Percentiles rank a stretch among this genome's conserved stretches.
These are phyloP conservation scores for Brachyalestes nurse DNA, from an alignment of 2,797 vertebrate species.

Conservation along the genomic window DNA sequence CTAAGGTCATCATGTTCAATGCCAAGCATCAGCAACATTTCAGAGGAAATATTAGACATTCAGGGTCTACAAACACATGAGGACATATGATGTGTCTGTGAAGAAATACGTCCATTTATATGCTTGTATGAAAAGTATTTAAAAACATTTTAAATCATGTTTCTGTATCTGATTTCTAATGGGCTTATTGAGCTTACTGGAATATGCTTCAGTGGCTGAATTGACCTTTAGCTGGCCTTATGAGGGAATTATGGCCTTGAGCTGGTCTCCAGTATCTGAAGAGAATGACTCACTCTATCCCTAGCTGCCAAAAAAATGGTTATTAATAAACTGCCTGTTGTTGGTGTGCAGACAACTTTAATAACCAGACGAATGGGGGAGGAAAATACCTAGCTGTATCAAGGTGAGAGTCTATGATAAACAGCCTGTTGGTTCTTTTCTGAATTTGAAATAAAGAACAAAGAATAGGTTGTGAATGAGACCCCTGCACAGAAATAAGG, in stretches of 20 bases:
- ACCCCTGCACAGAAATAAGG: conserved; percentile 14
- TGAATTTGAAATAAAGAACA: neutral
- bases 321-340: conserved; percentile 81
- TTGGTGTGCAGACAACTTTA: conserved; percentile 69
- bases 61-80: too few species aligned
- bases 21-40: too few species aligned
- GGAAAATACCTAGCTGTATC: conserved; percentile 14
- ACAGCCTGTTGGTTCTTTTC: neutral
- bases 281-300: conserved; percentile 70
- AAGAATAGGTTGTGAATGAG: neutral
- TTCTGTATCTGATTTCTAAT: neutral
- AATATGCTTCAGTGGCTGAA: conserved; percentile 5
- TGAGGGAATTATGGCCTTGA: conserved; percentile 42
- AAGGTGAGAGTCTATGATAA: neutral
- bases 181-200: neutral
- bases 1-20: too few species aligned
- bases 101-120: neutral
- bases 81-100: neutral
- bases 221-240: conserved; percentile 67
- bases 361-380: conserved; percentile 54
- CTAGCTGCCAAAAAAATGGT: conserved; percentile 59
- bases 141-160: neutral
- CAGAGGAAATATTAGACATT: too few species aligned
- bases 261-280: conserved; percentile 62
- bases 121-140: neutral